phyloP scores from a whole-genome alignment of 2,888 invertebrate species.

The Peribatodes rhomboidaria region DNA sequence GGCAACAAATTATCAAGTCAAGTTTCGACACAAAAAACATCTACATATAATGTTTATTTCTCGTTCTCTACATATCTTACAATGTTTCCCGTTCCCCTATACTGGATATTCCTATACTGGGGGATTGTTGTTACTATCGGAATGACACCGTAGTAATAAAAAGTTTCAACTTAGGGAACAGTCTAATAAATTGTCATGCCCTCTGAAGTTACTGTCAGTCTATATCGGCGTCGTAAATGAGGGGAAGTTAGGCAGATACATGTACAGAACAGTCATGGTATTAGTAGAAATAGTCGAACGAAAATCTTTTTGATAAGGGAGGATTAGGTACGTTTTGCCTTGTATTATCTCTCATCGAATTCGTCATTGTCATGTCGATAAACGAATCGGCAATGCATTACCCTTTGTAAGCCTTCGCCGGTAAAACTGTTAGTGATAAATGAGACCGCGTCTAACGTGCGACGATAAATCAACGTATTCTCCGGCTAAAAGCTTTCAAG shows the following conservation, averaged over 20 bases:
- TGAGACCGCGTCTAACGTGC: conserved; percentile 70
- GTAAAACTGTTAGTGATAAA: conserved; percentile 76
- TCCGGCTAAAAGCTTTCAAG: conserved; percentile 59
- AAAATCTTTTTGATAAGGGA: conserved; percentile 24
- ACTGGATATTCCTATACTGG: too few species aligned
- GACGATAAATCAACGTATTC: conserved; percentile 72
- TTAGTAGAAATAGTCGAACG: conserved; percentile 36
- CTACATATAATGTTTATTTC: conserved; percentile 55
- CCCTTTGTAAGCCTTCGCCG: conserved; percentile 69
- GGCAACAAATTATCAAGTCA: conserved; percentile 58
- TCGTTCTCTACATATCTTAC: conserved; percentile 47
- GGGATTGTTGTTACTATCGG: conserved; percentile 47
- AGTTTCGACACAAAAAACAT: conserved; percentile 48
- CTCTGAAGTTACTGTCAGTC: conserved; percentile 49
- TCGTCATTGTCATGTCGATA: conserved; percentile 71
- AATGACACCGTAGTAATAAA: conserved; percentile 57
- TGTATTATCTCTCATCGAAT: conserved; percentile 62
- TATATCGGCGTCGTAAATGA: conserved; percentile 45
- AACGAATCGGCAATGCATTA: conserved; percentile 70
- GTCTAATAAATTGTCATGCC: conserved; percentile 55
- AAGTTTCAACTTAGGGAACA: conserved; percentile 55
- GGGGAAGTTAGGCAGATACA: conserved; percentile 15
- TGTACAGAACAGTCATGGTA: conserved; percentile 14
- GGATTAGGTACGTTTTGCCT: conserved; percentile 40
- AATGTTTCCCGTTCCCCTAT: conserved; percentile 46